Evolutionary conservation across 2,797 vertebrate genomes (phyloP), one percentile per base, ranked within the genome.

Genomic region (Oreochromis mossambicus): DNA sequence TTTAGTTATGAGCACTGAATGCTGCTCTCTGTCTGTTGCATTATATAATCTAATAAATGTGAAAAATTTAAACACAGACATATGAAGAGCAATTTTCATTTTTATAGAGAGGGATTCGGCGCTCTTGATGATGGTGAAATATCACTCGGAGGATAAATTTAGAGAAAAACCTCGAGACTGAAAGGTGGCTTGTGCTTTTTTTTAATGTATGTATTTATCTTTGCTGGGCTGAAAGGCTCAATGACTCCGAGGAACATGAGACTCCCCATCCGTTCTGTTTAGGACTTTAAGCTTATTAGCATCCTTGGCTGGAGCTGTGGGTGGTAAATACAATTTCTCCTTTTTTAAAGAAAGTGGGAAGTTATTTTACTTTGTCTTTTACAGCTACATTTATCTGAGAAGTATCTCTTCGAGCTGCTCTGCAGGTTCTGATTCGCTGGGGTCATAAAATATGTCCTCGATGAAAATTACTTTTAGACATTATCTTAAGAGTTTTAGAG

Each of bases 21-120:
- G 78, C 66, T 26, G 58, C 80, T 76, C 77, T 14, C 66, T 41
- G 41, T 36, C 63, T 54, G 77, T 50, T 11, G 75, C 75, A 77
- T 85, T 77, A 78, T 68, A 77, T 54, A 82, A 88, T 75, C 83
- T 63, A 50, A 81, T 76, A 54, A 73, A 81, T 63, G 50, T 46
- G 79, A 84, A 55, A 52, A 46, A n/a, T 58, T 17, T 17, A 63
- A 83, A 55, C 11, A 52, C 78, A 61, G 66, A 36, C 55, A 15
- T 38, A 41, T 17, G 19, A 61, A 29, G 26, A 75, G 70, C 43
- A 3, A 48, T 75, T 75, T 75, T 75, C 17, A 75, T 26, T 15
- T 70, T 78, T 8, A 24, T 32, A 5, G 34, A 41, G 19, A 46
- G 52, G 32, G 21, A 66, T 81, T 48, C 41, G 17, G 17, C 3